Conservation (phyloP, 1,140 invertebrate species). For the Drosophila kepulauana region DNA sequence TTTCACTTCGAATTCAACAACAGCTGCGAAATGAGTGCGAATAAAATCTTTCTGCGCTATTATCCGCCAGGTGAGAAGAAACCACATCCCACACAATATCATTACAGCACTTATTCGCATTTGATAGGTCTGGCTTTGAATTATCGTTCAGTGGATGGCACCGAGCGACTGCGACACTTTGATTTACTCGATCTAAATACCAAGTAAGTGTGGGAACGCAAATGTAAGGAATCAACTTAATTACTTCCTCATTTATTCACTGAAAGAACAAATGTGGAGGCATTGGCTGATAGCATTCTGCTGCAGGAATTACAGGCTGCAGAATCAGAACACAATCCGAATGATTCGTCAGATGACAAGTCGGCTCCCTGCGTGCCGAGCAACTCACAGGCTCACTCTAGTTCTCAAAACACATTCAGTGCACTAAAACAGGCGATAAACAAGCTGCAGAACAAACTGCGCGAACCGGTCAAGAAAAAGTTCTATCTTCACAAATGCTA, state of each 20-base stretch:
- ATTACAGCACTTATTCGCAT: not conserved
- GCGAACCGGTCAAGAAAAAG: conserved; percentile 86
- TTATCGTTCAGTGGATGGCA: conserved; percentile 84
- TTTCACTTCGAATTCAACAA: conserved; percentile 36
- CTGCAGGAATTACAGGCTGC: conserved; percentile 55
- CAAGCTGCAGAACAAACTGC: conserved; percentile 86
- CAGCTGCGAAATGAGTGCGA: conserved; percentile 86
- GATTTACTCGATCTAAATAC: conserved; percentile 87
- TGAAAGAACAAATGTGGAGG: conserved; percentile 59
- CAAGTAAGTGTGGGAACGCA: conserved; percentile 83
- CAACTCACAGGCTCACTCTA: conserved; percentile 43
- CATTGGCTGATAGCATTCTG: conserved; percentile 58
- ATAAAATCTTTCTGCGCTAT: conserved; percentile 89
- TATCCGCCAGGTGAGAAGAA: conserved; percentile 87
- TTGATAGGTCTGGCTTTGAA: conserved; percentile 73
- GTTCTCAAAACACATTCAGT: conserved; percentile 58
- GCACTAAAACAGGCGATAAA: conserved; percentile 85
- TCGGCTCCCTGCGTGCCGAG: conserved; percentile 11
- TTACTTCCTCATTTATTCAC: not conserved
- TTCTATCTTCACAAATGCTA: conserved; percentile 90
- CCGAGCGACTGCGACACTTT: conserved; percentile 86
- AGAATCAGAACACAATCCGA: conserved; percentile 25
- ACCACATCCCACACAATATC: not conserved
- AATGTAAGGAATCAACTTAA: not conserved
- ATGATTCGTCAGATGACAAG: not conserved